These are phyloP conservation scores for Eupithecia abbreviata DNA, from an alignment of 2,888 invertebrate species.

Conservation along the genomic window DNA sequence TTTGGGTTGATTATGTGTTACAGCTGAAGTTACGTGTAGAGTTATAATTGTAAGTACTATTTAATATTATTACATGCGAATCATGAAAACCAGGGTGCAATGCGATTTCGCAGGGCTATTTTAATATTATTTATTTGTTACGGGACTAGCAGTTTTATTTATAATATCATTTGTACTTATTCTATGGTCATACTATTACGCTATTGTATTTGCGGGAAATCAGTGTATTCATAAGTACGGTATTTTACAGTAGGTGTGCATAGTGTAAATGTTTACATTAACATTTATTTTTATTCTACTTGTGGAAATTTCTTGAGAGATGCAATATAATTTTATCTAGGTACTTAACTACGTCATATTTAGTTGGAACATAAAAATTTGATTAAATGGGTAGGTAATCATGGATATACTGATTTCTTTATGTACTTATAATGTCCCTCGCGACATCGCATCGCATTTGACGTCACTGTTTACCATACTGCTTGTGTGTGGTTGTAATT, in stretches of 20 bases:
- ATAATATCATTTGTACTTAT: conserved; percentile 80
- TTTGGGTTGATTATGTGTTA: conserved; percentile 84
- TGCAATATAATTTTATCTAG: not conserved
- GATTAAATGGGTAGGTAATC: not conserved
- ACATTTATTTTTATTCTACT: not conserved
- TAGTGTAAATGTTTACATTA: not conserved
- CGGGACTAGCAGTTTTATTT: conserved; percentile 80
- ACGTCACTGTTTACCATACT: conserved; percentile 80
- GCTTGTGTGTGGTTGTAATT: conserved; percentile 70
- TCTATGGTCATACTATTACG: conserved; percentile 78
- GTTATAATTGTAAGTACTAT: conserved; percentile 78
- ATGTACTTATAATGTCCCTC: conserved; percentile 57
- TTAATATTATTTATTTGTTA: conserved; percentile 63
- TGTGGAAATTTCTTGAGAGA: not conserved
- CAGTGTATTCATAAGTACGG: conserved; percentile 65
- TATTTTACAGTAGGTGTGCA: conserved; percentile 30
- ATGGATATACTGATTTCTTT: conserved; percentile 72
- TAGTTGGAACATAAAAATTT: conserved; percentile 2
- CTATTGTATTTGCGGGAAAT: conserved; percentile 79
- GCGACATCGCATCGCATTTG: conserved; percentile 77
- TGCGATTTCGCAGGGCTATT: conserved; percentile 73
- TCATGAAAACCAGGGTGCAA: conserved; percentile 83
- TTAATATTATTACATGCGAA: conserved; percentile 78
- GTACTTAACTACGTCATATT: not conserved
- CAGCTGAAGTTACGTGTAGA: conserved; percentile 81